These are phyloP conservation scores for Propithecus deckenii DNA, from an alignment of 2,797 vertebrate genomes.

Conservation along the genomic window DNA sequence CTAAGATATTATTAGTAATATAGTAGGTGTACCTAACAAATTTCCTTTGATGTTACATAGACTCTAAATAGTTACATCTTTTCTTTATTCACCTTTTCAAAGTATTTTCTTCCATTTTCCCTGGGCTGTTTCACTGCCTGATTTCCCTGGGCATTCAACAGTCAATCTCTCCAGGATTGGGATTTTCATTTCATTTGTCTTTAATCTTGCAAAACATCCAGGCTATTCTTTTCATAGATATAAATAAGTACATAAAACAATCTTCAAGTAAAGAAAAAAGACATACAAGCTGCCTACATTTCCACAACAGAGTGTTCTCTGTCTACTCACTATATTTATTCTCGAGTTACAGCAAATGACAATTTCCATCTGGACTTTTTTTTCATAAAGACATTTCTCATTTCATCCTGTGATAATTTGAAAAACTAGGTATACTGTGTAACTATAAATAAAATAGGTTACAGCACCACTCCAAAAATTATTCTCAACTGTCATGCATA, in stretches of 20 bases:
- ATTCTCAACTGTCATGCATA: background rate
- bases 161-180: background rate
- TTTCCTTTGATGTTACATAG: background rate
- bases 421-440: conserved; percentile 11
- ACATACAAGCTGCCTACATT: background rate
- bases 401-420: conserved; percentile 59
- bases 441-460: conserved; percentile 62
- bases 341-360: conserved; percentile 38
- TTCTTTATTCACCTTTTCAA: background rate
- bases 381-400: conserved; percentile 35
- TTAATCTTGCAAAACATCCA: conserved; percentile 52
- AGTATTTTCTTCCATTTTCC: background rate
- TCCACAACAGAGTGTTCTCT: background rate
- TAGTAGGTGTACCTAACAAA: background rate
- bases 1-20: background rate
- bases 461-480: conserved; percentile 17
- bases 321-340: conserved; percentile 32
- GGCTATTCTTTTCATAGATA: conserved; percentile 11
- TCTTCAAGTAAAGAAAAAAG: background rate
- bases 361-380: conserved; percentile 63
- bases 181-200: conserved; percentile 30
- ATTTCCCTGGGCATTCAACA: background rate
- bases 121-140: background rate
- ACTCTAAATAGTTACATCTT: background rate
- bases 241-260: conserved; percentile 63